Evolutionary conservation across 2,888 invertebrate genomes (phyloP).

Genomic region (Eupsilia transversa): DNA sequence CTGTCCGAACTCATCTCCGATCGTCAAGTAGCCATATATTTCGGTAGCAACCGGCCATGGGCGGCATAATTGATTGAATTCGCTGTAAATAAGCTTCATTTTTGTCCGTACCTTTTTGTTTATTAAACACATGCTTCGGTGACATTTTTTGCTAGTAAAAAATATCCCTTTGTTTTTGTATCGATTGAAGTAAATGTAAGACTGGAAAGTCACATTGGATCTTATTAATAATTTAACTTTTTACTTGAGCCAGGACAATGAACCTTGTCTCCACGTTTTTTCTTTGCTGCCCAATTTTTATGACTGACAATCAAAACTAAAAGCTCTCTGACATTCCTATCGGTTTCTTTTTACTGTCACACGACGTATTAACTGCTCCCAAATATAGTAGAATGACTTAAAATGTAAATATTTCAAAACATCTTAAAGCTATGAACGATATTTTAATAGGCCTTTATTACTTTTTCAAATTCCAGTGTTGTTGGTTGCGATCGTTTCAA

Average conservation of each 20-base stretch:
- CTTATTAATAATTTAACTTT: conserved; percentile 68
- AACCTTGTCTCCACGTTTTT: conserved; percentile 60
- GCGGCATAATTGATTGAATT: conserved; percentile 87
- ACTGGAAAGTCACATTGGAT: conserved; percentile 60
- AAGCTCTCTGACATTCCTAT: conserved; percentile 63
- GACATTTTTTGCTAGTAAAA: conserved; percentile 70
- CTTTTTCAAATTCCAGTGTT: conserved; percentile 47
- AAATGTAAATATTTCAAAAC: conserved; percentile 58
- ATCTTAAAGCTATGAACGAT: conserved; percentile 40
- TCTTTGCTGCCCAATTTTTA: conserved; percentile 61
- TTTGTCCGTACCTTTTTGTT: conserved; percentile 70
- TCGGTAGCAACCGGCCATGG: conserved; percentile 79
- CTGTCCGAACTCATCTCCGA: conserved; percentile 82
- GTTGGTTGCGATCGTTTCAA: conserved; percentile 43
- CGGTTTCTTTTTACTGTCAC: conserved; percentile 50
- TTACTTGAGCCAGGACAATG: conserved; percentile 60
- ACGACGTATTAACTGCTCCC: conserved; percentile 53
- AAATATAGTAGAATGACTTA: conserved; percentile 47
- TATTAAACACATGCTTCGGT: conserved; percentile 66
- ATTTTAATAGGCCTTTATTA: conserved; percentile 48
- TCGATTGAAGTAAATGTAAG: conserved; percentile 59
- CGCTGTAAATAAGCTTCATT: conserved; percentile 82
- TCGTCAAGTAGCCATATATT: conserved; percentile 86
- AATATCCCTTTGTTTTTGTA: conserved; percentile 53
- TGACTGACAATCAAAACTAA: conserved; percentile 66